phyloP scores from a whole-genome alignment of 2,797 vertebrate species.

The Enteromius treurensis region DNA sequence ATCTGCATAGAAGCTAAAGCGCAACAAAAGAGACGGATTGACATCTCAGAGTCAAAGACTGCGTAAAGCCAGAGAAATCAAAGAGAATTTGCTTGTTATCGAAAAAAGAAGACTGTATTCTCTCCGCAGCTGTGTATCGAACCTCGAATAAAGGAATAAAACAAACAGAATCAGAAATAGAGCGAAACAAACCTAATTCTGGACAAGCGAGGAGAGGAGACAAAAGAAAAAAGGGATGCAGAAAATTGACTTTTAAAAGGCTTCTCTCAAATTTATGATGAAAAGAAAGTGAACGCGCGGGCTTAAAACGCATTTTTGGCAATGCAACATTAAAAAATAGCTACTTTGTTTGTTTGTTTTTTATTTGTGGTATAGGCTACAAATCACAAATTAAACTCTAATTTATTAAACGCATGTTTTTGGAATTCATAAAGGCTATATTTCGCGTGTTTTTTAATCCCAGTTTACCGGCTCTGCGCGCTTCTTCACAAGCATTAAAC shows the following conservation, averaged over 20 bases:
- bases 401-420: not conserved
- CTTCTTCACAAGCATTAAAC: not conserved
- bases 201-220: slow-evolving; percentile 74
- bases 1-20: slow-evolving; percentile 76
- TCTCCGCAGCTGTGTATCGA: slow-evolving; percentile 74
- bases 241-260: slow-evolving; percentile 64
- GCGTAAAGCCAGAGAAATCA: slow-evolving; percentile 75
- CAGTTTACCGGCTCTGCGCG: not conserved
- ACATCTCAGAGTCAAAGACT: slow-evolving; percentile 79
- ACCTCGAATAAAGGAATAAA: slow-evolving; percentile 71
- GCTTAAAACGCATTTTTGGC: not conserved
- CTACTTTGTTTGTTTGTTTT: not conserved
- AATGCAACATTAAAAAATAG: slow-evolving; percentile 40
- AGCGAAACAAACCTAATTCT: slow-evolving; percentile 71
- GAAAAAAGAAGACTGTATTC: slow-evolving; percentile 78
- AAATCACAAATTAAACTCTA: not conserved
- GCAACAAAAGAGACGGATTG: slow-evolving; percentile 80
- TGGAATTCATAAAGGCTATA: not conserved
- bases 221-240: slow-evolving; percentile 75
- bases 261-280: slow-evolving; percentile 49
- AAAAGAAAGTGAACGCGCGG: slow-evolving; percentile 48
- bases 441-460: not conserved
- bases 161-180: slow-evolving; percentile 59
- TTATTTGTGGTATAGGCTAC: not conserved
- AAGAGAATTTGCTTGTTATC: slow-evolving; percentile 82